Conservation (phyloP, 2,888 invertebrate genomes). For the Plagodis dolabraria region DNA sequence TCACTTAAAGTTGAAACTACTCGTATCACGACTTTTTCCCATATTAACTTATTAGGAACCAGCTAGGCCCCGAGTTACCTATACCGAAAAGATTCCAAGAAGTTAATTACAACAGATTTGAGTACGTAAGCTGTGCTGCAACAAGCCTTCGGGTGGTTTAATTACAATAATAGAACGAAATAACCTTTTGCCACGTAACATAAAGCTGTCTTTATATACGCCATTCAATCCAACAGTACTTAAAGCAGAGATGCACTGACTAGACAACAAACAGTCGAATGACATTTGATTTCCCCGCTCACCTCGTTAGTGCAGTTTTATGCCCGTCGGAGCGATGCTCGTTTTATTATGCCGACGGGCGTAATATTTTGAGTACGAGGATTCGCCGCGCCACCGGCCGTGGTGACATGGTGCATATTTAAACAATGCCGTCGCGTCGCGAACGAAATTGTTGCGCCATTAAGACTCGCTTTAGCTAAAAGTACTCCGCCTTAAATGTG, state of each 20-base stretch:
- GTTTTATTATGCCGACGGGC: slow-evolving; percentile 79
- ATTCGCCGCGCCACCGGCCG: slow-evolving; percentile 51
- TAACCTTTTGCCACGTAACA: too few relatives aligned
- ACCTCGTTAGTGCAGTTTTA: slow-evolving; percentile 71
- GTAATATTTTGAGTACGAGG: slow-evolving; percentile 78
- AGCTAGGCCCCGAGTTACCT: too few relatives aligned
- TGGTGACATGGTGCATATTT: slow-evolving; percentile 76
- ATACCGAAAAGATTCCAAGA: too few relatives aligned
- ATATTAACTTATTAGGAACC: too few relatives aligned
- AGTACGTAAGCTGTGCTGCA: too few relatives aligned
- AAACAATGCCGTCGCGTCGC: slow-evolving; percentile 59
- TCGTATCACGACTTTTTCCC: too few relatives aligned
- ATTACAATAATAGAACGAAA: too few relatives aligned
- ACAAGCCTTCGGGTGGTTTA: too few relatives aligned
- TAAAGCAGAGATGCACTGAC: slow-evolving; percentile 1
- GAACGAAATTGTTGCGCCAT: slow-evolving; percentile 65
- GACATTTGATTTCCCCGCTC: slow-evolving; percentile 59
- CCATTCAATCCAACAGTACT: not conserved
- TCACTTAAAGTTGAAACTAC: too few relatives aligned
- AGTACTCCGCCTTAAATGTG: slow-evolving; percentile 37
- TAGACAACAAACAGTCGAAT: slow-evolving; percentile 40
- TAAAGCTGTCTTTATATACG: too few relatives aligned
- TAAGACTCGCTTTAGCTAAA: slow-evolving; percentile 60
- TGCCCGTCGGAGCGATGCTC: slow-evolving; percentile 71
- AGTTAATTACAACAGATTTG: too few relatives aligned